phyloP scores from a whole-genome alignment of 2,797 vertebrate genomes.

The Cossypha heuglini region DNA sequence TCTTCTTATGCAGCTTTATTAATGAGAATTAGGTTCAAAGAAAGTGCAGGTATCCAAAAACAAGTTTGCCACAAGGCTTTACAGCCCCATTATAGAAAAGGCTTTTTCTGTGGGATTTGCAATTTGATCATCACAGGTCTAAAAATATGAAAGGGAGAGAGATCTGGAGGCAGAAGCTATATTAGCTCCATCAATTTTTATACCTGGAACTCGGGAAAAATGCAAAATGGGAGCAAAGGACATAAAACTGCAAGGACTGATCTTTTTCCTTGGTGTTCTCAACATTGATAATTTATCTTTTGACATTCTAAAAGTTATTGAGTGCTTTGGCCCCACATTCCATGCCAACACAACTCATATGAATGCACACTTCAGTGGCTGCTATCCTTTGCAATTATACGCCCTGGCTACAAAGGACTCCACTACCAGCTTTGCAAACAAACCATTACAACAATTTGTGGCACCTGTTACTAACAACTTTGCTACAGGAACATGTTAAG shows the following conservation, averaged over 20 bases:
- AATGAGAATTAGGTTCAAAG: background rate
- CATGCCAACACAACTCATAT: background rate
- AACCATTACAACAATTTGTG: background rate
- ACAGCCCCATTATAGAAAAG: background rate
- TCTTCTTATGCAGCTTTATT: background rate
- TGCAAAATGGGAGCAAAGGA: background rate
- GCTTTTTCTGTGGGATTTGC: background rate
- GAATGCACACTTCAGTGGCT: background rate
- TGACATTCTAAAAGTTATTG: background rate
- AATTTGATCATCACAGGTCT: background rate
- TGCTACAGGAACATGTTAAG: background rate
- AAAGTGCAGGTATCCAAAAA: background rate
- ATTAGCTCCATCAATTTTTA: background rate
- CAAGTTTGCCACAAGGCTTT: background rate
- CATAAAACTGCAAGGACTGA: background rate
- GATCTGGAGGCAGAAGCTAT: background rate
- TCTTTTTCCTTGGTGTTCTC: background rate
- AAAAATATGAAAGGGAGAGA: background rate
- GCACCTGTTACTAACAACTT: background rate
- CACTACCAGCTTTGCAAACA: background rate
- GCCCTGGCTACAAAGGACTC: background rate
- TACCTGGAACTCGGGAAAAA: background rate
- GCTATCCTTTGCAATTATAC: background rate
- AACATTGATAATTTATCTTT: background rate
- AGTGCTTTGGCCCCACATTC: background rate